Evolutionary conservation across 2,797 vertebrate genomes (phyloP).

Genomic region (Eleutherodactylus coqui): DNA sequence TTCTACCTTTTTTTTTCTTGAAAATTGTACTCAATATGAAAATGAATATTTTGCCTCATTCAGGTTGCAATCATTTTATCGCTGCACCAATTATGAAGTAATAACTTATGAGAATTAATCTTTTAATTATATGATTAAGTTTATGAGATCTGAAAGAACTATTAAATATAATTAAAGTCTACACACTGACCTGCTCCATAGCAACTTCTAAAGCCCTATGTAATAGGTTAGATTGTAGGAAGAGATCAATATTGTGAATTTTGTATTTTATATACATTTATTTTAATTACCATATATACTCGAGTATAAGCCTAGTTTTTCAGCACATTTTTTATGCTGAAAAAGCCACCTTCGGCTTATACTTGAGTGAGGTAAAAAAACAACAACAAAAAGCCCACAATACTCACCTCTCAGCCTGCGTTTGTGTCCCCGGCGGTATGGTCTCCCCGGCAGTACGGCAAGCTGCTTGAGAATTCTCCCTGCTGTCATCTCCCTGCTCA

Average conservation of each 20-base stretch:
- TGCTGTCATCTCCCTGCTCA: no score
- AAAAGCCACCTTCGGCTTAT: no score
- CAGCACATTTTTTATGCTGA: no score
- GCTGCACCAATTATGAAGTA: not conserved
- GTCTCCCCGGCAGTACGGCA: no score
- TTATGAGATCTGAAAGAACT: not conserved
- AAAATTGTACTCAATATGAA: not conserved
- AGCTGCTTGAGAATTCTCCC: no score
- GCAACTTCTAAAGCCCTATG: not conserved
- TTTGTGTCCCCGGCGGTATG: no score
- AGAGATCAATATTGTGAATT: not conserved
- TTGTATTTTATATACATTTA: not conserved
- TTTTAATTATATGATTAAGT: slow-evolving; percentile 12
- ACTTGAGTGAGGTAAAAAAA: no score
- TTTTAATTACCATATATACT: no score
- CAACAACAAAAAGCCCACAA: no score
- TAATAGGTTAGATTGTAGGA: not conserved
- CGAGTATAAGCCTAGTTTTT: no score
- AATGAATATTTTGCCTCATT: not conserved
- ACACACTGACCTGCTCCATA: not conserved
- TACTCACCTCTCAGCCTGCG: no score
- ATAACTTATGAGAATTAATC: not conserved
- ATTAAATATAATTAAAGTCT: slow-evolving; percentile 16
- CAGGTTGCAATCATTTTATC: slow-evolving; percentile 12
- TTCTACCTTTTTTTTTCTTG: not conserved